Base-by-base conservation (phyloP, 2,113 vertebrate genomes). In the Dascyllus trimaculatus region DNA sequence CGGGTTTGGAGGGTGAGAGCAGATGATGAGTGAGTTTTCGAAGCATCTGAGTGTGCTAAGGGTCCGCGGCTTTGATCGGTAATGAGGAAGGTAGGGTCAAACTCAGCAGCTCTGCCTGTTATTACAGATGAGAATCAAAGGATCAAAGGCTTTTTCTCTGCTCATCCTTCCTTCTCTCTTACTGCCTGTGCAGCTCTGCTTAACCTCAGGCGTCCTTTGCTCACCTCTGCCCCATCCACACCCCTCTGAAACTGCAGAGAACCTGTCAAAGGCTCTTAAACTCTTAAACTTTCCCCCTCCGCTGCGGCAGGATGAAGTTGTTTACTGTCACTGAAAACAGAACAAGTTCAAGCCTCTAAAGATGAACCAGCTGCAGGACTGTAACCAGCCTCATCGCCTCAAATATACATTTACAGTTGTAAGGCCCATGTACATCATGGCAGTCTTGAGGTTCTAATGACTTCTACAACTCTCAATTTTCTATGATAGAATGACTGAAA, bases 51-150 rank as follows among this genome's bases (percentile, higher is more conserved):
- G 61, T 3, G 53, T 11, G 35, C 43, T 52, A 68, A 71, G 38
- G 70, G 60, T 65, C 65, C 21, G 66, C 62, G 15, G 64, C 86
- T 88, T 84, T 92, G 88, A 91, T 81, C 73, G 5, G 63, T 89
- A 90, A 90, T 78, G 73, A 88, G 80, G 81, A 45, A 82, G 75
- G 81, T 52, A 58, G 59, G 75, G 73, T 59, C 19, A 46, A 71
- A 68, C 6, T 45, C 61, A 54, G 78, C 70, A 11, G 59, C 1
- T 56, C 78, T 32, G 88, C 54, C 76, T 82, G 88, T 81, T 86
- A 74, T 75, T 82, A 86, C 75, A 85, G 76, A 85, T 81, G 67
- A 89, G 53, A 59, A 49, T 78, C 77, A 68, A 64, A 68, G 61
- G 78, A 90, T 90, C 82, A 89, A 88, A 89, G 76, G 22, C 5